Conservation (phyloP, 2,797 vertebrate species). For the Pseudomugil gertrudae region DNA sequence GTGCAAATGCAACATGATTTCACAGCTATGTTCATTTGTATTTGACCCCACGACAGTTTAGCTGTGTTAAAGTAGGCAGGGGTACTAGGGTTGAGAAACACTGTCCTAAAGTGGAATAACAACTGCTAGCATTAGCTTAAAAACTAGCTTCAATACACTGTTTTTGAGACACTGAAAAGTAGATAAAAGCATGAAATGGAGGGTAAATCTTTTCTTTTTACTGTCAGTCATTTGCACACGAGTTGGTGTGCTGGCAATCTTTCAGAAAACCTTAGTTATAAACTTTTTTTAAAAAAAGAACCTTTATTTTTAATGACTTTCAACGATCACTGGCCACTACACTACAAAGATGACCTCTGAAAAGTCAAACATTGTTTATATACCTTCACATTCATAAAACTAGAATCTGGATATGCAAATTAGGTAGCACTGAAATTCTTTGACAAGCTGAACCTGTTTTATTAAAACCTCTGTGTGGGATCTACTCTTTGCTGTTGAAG, state of each 20-base stretch:
- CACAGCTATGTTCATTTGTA: not conserved
- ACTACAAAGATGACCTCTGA: not conserved
- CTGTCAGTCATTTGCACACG: not conserved
- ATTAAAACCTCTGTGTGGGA: not conserved
- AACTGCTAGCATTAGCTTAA: not conserved
- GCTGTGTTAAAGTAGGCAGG: too few relatives aligned
- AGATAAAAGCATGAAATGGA: too few relatives aligned
- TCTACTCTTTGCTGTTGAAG: not conserved
- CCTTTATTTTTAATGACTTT: not conserved
- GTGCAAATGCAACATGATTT: not conserved
- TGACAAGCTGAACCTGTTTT: not conserved
- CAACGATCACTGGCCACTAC: not conserved
- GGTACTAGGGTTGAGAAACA: too few relatives aligned
- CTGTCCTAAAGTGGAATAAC: too few relatives aligned
- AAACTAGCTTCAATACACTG: not conserved
- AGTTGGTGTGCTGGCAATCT: not conserved
- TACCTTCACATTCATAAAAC: not conserved
- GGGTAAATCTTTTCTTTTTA: not conserved
- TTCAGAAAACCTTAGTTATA: not conserved
- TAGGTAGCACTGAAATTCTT: not conserved
- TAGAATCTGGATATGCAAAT: not conserved
- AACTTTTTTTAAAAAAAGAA: not conserved
- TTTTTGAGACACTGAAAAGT: too few relatives aligned
- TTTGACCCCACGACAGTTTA: not conserved
- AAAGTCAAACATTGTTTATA: not conserved